A percentile compares a stretch with the other conserved stretches of the same genome.
Conservation (phyloP, 37 sponge, comb jelly and placozoan genomes). For the Crambe crambe region DNA sequence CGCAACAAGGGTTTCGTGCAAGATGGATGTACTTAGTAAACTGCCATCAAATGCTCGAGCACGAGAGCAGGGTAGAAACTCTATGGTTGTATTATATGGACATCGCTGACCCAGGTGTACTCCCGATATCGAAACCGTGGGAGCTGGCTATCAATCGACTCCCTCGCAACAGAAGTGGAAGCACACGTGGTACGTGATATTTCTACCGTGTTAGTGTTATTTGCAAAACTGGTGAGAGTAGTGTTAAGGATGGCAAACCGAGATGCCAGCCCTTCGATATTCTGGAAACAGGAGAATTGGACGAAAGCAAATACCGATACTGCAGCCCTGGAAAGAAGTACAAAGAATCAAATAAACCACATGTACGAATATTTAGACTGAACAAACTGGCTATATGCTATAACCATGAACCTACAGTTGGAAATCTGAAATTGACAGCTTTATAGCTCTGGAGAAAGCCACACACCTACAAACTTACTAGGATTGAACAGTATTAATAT, state of each 20-base stretch:
- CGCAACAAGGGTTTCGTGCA: no score
- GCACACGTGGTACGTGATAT: conserved; percentile 27
- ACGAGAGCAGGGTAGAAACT: no score
- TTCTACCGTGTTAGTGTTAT: conserved; percentile 19
- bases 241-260: conserved; percentile 5
- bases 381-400: no score
- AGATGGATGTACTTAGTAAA: no score
- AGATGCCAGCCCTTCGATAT: conserved; percentile 2
- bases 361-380: background rate
- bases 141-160: conserved; percentile 58
- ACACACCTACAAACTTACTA: no score
- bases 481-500: no score
- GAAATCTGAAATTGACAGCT: no score
- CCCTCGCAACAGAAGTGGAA: conserved; percentile 28
- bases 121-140: conserved; percentile 78
- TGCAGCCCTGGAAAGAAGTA: conserved; percentile 13
- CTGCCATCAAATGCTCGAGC: no score
- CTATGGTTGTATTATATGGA: no score
- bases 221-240: conserved; percentile 16
- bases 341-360: background rate
- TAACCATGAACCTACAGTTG: no score
- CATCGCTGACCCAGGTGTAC: conserved; percentile 89
- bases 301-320: conserved; percentile 66
- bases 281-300: conserved; percentile 81
- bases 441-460: no score